Evolutionary conservation across 2,797 vertebrate species (phyloP), one percentile per base, ranked within the genome.

Genomic region (Lithobates pipiens): DNA sequence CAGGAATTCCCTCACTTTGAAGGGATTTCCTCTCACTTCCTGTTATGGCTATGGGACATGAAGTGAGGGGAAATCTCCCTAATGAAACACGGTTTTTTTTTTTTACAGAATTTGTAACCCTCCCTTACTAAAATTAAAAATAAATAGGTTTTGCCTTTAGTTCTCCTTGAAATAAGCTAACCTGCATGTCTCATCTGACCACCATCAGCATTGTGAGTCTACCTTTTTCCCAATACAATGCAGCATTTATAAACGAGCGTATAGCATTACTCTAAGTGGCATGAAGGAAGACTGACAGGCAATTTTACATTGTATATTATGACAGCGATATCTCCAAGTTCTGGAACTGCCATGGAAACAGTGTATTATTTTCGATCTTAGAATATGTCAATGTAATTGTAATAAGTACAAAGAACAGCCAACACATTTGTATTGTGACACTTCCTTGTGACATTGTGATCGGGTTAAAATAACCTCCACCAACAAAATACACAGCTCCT

Each of bases 321-420:
- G 29, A 32, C 36, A 63, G 70, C 21, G 57, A 57, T 13, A 39
- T 29, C 42, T 18, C 39, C n/a, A 25, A 29, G 32, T 15, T 65
- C 36, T 75, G 54, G 9, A 18, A 79, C 65, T 79, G 21, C 72
- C 81, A 83, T 76, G 72, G 81, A 23, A 83, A 83, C 81, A 44
- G 29, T 76, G 25, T 75, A 76, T 39, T 9, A 39, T 67, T 75
- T 67, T 68, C 76, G 23, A 67, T 39, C 39, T 50, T 27, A 46
- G 42, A 76, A 76, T 36, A 75, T 46, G 54, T 29, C 21, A 21
- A 29, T 67, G 21, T 68, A 44, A 68, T 83, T 68, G 80, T 50
- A 74, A 63, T n/a, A n/a, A 61, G 34, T 18, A 63, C 2, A 32
- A 34, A 50, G 39, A 82, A 75, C 32, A 34, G 36, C 50, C 34